Percentiles rank a stretch among this genome's conserved stretches.
Evolutionary conservation across 2,888 invertebrate species (phyloP).

Genomic region (Parnassius glacialis): DNA sequence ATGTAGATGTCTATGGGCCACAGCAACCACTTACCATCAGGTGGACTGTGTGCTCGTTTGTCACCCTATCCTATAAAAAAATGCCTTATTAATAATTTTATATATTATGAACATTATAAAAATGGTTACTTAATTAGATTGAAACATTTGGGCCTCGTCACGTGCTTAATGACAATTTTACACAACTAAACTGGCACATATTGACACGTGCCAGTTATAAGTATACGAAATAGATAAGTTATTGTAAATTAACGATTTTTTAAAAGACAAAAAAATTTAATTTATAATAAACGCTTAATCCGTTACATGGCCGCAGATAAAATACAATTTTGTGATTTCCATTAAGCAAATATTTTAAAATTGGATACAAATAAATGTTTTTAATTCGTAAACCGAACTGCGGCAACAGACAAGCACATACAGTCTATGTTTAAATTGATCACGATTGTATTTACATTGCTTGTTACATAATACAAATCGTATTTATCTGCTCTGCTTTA

Average conservation of each 20-base stretch:
- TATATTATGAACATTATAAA: too few species aligned
- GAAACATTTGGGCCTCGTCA: too few species aligned
- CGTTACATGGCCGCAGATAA: slow-evolving; percentile 7
- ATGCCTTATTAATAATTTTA: too few species aligned
- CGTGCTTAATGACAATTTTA: too few species aligned
- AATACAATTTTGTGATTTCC: slow-evolving; percentile 9
- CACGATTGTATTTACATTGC: slow-evolving; percentile 1
- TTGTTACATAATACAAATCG: background rate
- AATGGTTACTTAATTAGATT: too few species aligned
- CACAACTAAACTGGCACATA: too few species aligned
- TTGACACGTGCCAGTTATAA: slow-evolving; percentile 6
- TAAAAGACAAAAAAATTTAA: slow-evolving; percentile 7
- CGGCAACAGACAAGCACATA: background rate
- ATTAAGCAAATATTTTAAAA: slow-evolving; percentile 20
- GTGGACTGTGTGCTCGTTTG: too few species aligned
- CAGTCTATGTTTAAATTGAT: slow-evolving; percentile 9
- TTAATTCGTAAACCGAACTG: slow-evolving; percentile 13
- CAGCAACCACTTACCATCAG: too few species aligned
- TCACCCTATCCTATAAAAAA: too few species aligned
- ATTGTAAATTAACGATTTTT: slow-evolving; percentile 13
- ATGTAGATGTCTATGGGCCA: too few species aligned
- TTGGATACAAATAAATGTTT: slow-evolving; percentile 10
- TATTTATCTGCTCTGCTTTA: too few species aligned
- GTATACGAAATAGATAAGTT: background rate
- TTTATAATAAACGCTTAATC: slow-evolving; percentile 4